phyloP scores from a whole-genome alignment of 2,113 vertebrate species.

The Strix aluco region DNA sequence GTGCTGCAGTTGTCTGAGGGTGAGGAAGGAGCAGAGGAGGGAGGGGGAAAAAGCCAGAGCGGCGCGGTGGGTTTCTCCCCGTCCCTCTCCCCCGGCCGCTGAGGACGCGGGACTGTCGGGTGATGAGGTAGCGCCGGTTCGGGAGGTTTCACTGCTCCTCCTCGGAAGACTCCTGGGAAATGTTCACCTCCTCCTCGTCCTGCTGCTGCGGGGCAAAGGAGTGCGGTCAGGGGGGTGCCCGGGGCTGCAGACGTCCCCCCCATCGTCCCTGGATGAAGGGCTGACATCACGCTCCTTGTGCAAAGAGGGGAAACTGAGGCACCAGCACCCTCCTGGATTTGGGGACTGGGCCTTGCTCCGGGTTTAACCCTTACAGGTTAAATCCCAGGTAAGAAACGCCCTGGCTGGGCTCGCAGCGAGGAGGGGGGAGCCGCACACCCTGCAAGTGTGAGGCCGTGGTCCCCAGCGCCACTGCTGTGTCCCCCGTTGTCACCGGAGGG shows the following conservation, averaged over 20 bases:
- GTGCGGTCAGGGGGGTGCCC: neutral
- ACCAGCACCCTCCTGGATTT: neutral
- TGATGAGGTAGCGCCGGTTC: constrained; percentile 82
- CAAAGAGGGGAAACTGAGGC: neutral
- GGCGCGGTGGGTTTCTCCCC: neutral
- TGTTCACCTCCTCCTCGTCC: constrained; percentile 85
- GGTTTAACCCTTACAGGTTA: fast-evolving
- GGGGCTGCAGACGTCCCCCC: neutral
- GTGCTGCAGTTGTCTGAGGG: constrained; percentile 47
- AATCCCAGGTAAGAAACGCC: neutral
- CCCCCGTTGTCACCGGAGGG: neutral
- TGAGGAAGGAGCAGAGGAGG: constrained; percentile 25
- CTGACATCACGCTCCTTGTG: fast-evolving
- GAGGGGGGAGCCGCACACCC: no score
- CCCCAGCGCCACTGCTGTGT: fast-evolving
- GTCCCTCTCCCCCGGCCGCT: constrained; percentile 56
- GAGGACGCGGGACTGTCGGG: constrained; percentile 78
- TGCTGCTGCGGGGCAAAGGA: constrained; percentile 79
- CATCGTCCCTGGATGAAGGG: fast-evolving
- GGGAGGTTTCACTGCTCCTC: constrained; percentile 88
- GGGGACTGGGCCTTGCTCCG: neutral
- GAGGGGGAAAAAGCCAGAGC: constrained; percentile 13
- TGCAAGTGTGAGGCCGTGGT: fast-evolving
- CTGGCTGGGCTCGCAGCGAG: fast-evolving
- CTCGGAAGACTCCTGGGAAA: constrained; percentile 93